These are phyloP conservation scores for Psilopsiagon aurifrons DNA, from an alignment of 2,113 vertebrate species.

Conservation along the genomic window DNA sequence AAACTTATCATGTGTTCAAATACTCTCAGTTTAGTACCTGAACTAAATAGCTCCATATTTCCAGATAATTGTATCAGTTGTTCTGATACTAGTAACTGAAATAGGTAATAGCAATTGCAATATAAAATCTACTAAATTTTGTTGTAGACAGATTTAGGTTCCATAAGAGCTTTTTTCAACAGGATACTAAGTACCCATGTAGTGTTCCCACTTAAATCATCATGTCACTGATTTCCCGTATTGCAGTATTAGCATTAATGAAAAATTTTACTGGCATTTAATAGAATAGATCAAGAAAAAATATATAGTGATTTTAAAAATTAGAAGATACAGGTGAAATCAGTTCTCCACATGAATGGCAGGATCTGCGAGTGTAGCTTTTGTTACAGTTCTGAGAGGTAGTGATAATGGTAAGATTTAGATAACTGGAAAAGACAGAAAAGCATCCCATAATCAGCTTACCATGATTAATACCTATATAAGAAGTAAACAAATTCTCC, in stretches of 20 bases:
- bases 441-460: not conserved
- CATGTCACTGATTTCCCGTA: not conserved
- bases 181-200: not conserved
- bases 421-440: not conserved
- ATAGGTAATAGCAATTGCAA: not conserved
- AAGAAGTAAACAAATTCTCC: not conserved
- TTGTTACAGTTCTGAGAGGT: not conserved
- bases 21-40: not conserved
- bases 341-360: not conserved
- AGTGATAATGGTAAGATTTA: not conserved
- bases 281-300: not conserved
- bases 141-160: not conserved
- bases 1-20: not conserved
- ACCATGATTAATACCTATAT: not conserved
- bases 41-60: not conserved
- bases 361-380: not conserved
- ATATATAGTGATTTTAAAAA: not conserved
- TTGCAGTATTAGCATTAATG: not conserved
- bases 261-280: not conserved
- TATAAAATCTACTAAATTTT: not conserved
- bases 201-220: not conserved
- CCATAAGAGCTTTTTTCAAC: not conserved
- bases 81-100: not conserved
- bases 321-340: not conserved
- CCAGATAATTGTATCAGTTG: not conserved